Conservation (phyloP, 2,113 vertebrate genomes). For the Etia nguti region DNA sequence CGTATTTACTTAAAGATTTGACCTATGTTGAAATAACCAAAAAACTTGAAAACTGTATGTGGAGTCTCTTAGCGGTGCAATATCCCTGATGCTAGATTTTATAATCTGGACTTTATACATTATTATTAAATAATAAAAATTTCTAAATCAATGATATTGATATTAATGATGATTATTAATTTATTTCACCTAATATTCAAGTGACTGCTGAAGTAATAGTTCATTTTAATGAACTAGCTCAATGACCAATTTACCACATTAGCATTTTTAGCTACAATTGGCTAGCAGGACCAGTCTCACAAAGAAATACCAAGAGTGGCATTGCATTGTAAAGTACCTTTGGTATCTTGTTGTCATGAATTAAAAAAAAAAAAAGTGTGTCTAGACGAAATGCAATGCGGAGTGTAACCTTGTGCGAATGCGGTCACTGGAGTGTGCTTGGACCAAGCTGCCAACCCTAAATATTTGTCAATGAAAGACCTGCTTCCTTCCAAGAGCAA, state of each 20-base stretch:
- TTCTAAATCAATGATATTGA: background rate
- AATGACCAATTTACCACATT: accelerated
- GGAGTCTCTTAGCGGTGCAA: accelerated
- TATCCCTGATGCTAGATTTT: background rate
- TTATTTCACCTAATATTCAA: background rate
- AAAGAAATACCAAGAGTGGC: background rate
- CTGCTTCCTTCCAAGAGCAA: background rate
- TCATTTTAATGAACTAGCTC: background rate
- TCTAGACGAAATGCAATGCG: background rate
- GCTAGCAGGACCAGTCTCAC: background rate
- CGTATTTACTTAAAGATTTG: background rate
- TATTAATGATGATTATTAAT: background rate
- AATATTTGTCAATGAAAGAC: accelerated
- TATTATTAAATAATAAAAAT: background rate
- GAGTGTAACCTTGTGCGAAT: background rate
- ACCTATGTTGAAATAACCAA: background rate
- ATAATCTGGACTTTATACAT: background rate
- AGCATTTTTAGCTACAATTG: accelerated
- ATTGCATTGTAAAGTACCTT: background rate
- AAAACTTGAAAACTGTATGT: background rate
- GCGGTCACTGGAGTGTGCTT: background rate
- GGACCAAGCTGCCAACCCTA: background rate
- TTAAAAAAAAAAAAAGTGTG: background rate
- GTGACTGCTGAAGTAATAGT: accelerated
- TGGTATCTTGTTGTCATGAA: background rate